Conservation (phyloP, 2,113 vertebrate genomes). For the Corythoichthys intestinalis region DNA sequence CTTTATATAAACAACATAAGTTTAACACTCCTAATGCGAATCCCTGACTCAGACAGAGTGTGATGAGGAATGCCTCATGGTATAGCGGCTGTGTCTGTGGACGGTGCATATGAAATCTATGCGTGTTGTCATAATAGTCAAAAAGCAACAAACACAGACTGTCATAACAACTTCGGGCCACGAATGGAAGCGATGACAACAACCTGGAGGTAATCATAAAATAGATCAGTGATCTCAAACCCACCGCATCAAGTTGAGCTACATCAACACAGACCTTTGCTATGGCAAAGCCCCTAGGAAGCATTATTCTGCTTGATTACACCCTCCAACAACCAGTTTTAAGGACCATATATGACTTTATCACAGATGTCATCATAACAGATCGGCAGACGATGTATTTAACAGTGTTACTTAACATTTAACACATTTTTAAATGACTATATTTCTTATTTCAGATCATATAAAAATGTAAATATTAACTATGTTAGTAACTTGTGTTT, state of each 20-base stretch:
- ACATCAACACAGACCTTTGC: not conserved
- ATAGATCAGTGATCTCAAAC: not conserved
- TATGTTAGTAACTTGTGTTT: too few species aligned
- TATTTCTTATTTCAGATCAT: not conserved
- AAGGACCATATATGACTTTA: too few species aligned
- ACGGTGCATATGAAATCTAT: not conserved
- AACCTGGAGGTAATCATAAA: not conserved
- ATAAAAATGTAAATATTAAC: not conserved
- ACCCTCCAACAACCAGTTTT: not conserved
- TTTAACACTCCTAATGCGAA: not conserved
- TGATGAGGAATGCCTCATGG: not conserved
- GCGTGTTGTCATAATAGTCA: not conserved
- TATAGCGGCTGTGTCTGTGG: not conserved
- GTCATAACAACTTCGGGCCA: not conserved
- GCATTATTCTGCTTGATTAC: not conserved
- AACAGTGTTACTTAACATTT: too few species aligned
- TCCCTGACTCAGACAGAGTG: not conserved
- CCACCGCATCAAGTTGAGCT: not conserved
- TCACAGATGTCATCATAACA: too few species aligned
- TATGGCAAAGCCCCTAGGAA: not conserved
- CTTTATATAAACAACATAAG: constrained; percentile 4
- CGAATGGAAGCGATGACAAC: not conserved
- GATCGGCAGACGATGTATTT: too few species aligned
- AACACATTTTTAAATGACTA: too few species aligned
- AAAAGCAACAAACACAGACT: not conserved